These are phyloP conservation scores for Drosophila longiperda DNA, from an alignment of 2,888 invertebrate species.

Conservation along the genomic window DNA sequence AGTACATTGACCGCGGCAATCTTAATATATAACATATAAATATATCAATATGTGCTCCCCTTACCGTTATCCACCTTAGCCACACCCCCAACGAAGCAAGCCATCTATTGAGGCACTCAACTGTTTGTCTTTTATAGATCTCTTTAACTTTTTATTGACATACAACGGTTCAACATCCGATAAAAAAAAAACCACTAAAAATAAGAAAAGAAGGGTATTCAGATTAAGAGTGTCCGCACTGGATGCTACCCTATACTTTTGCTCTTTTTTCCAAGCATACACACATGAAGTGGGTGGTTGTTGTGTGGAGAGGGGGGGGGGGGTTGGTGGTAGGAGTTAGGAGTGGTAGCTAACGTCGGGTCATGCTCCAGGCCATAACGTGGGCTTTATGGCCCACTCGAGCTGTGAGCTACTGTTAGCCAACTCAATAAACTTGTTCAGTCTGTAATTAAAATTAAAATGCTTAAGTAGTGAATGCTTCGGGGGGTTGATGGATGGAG, in stretches of 20 bases:
- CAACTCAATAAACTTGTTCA: constrained; percentile 54
- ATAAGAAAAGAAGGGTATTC: neutral
- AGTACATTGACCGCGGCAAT: constrained; percentile 69
- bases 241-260: constrained; percentile 1
- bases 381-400: constrained; percentile 27
- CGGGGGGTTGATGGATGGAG: neutral
- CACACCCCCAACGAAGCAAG: neutral
- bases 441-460: constrained; percentile 43
- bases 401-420: constrained; percentile 50
- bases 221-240: neutral
- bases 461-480: constrained; percentile 9
- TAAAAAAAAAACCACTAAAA: neutral
- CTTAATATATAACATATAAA: constrained; percentile 3
- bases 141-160: constrained; percentile 4
- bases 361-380: constrained; percentile 28
- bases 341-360: constrained; percentile 2
- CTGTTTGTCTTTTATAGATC: constrained; percentile 1
- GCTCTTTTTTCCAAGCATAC: neutral
- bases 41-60: neutral
- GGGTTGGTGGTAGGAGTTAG: neutral
- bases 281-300: neutral
- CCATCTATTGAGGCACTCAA: neutral
- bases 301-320: neutral
- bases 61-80: neutral
- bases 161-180: constrained; percentile 35